These are phyloP conservation scores for Metellina segmentata DNA, from an alignment of 2,888 invertebrate species.

Conservation along the genomic window DNA sequence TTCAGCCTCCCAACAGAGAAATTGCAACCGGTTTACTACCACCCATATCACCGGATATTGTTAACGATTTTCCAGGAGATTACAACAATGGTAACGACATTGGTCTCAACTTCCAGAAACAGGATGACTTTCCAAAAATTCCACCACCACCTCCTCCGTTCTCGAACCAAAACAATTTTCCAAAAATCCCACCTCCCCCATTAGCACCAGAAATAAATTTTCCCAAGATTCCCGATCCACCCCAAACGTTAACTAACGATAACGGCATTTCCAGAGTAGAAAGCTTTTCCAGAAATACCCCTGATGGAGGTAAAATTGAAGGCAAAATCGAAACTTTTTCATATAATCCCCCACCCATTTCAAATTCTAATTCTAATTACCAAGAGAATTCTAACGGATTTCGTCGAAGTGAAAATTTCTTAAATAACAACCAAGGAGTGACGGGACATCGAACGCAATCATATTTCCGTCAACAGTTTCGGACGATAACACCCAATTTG, in stretches of 20 bases:
- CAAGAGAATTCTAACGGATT: slow-evolving; percentile 68
- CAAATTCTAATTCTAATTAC: slow-evolving; percentile 48
- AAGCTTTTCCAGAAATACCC: slow-evolving; percentile 55
- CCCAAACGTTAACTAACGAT: slow-evolving; percentile 18
- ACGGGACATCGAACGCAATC: slow-evolving; percentile 71
- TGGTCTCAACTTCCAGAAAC: slow-evolving; percentile 49
- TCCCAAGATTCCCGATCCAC: slow-evolving; percentile 36
- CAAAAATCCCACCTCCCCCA: slow-evolving; percentile 45
- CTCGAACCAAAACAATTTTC: slow-evolving; percentile 53
- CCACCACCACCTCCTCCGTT: slow-evolving; percentile 53
- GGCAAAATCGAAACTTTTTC: slow-evolving; percentile 65
- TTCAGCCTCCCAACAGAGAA: slow-evolving; percentile 47
- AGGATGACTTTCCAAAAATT: slow-evolving; percentile 69
- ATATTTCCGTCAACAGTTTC: slow-evolving; percentile 55
- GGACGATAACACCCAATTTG: slow-evolving; percentile 65
- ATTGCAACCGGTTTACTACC: slow-evolving; percentile 63
- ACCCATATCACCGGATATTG: slow-evolving; percentile 64
- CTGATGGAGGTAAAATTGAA: slow-evolving; percentile 64
- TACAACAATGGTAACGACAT: slow-evolving; percentile 61
- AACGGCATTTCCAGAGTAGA: slow-evolving; percentile 45
- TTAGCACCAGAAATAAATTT: slow-evolving; percentile 31
- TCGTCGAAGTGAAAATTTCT: slow-evolving; percentile 56
- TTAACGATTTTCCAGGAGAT: slow-evolving; percentile 39
- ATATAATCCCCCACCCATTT: slow-evolving; percentile 51
- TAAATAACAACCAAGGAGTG: slow-evolving; percentile 55